These are phyloP conservation scores for Sanderia malayensis DNA, from an alignment of 30 jellyfish, hydroid and myxozoan species.

Conservation along the genomic window DNA sequence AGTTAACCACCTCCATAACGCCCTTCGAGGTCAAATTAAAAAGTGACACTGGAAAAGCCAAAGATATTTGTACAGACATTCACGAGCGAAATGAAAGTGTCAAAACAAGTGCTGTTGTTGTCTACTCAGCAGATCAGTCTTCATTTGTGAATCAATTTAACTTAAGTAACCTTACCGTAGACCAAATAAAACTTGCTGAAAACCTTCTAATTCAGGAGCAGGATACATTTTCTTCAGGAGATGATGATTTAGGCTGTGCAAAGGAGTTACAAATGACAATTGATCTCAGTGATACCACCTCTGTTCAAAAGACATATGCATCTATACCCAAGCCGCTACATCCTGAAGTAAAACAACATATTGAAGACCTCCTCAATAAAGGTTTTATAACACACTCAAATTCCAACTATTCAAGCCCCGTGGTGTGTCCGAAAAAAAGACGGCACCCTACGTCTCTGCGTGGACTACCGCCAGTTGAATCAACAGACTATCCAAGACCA, in stretches of 20 bases:
- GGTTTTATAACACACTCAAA: constrained; percentile 18
- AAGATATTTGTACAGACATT: neutral
- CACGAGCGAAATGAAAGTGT: constrained; percentile 7
- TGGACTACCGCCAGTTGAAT: constrained; percentile 45
- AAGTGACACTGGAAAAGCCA: constrained; percentile 27
- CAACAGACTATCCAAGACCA: constrained; percentile 17
- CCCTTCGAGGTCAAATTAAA: constrained; percentile 25
- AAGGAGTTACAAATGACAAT: constrained; percentile 4
- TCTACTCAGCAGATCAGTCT: constrained; percentile 20
- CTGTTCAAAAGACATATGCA: constrained; percentile 7
- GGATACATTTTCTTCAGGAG: constrained; percentile 26
- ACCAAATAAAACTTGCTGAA: constrained; percentile 16
- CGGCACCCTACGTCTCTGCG: constrained; percentile 32
- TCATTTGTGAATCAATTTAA: constrained; percentile 34
- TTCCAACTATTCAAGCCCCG: constrained; percentile 26
- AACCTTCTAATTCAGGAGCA: constrained; percentile 28
- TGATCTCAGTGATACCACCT: neutral
- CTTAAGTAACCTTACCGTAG: constrained; percentile 33
- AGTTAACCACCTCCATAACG: constrained; percentile 17
- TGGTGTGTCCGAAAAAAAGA: constrained; percentile 38
- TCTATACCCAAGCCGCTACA: constrained; percentile 11
- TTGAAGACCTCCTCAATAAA: constrained; percentile 6
- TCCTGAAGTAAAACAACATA: constrained; percentile 4
- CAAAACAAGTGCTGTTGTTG: constrained; percentile 25
- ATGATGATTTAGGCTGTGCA: constrained; percentile 17